Evolutionary conservation across 2,888 invertebrate species (phyloP), one percentile per base, ranked within the genome.

Genomic region (Torymus auratus): DNA sequence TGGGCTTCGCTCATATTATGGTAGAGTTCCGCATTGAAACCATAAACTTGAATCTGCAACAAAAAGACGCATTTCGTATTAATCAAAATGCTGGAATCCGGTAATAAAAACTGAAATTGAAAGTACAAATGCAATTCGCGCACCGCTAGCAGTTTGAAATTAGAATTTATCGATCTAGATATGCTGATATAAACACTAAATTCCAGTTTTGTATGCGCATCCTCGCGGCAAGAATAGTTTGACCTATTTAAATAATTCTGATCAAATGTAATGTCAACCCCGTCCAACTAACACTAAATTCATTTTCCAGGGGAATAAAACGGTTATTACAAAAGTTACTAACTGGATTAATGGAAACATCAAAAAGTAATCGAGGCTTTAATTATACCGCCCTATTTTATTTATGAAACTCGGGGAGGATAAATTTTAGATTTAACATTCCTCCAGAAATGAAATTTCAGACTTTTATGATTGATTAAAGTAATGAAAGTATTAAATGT

Each of bases 1-100:
- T 96, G 96, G 5, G 99, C 99, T 91, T 98, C 97, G 50, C 97
- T 96, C 95, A 98, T 96, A 91, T 99, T 99, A 91, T 96, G 96
- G 91, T 99, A 99, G 74, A 99, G 93, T 91, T 99, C 98, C 84
- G 97, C 96, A 91, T 99, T 99, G 93, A 97, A 99, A 1, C 98
- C 99, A 87, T 98, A 97, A 80, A 99, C 93, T 92, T 99, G 99
- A 87, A 99, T 96, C 98, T 99, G 94, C 67, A 92, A 92, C 82
- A 88, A 84, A 83, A 14, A 41, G 28, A 70, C 13, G 20, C 64
- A 74, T 62, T 69, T 41, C 41, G 7, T 67, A 61, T 58, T 60
- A 17, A 3, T 23, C 20, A 72, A 53, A 72, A 62, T 41, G 14
- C 2, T 53, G n/a, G 14, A n/a, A 11, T 41, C 7, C 12, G 41